phyloP scores from a whole-genome alignment of 2,113 vertebrate genomes.

The Calidris pugnax region DNA sequence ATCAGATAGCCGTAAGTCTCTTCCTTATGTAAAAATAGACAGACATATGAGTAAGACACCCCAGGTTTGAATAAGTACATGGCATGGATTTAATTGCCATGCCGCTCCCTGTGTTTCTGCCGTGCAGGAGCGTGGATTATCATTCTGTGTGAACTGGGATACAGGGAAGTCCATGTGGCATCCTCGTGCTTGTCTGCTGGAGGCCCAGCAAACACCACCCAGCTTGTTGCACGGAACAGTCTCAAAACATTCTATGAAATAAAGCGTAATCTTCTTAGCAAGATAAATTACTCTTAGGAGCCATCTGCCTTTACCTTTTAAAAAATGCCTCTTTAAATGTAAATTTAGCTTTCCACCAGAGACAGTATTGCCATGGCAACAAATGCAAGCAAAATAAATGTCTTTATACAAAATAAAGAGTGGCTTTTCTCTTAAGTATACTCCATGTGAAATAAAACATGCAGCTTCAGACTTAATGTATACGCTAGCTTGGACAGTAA shows the following conservation, averaged over 20 bases:
- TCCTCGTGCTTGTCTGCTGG: background rate
- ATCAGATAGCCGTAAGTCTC: background rate
- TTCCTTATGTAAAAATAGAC: background rate
- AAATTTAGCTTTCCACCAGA: conserved; percentile 51
- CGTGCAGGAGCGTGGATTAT: background rate
- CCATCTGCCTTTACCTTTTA: conserved; percentile 27
- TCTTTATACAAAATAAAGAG: background rate
- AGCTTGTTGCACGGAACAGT: background rate
- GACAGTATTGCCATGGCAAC: conserved; percentile 54
- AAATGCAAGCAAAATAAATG: conserved; percentile 35
- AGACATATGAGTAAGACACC: background rate
- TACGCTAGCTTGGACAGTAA: background rate
- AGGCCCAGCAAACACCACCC: background rate
- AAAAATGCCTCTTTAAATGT: conserved; percentile 53
- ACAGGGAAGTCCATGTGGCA: background rate
- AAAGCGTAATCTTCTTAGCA: background rate
- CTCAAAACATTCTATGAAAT: conserved; percentile 27
- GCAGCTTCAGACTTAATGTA: background rate
- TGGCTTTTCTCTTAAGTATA: background rate
- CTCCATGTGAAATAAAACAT: background rate
- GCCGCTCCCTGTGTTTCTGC: background rate
- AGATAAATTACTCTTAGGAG: conserved; percentile 21
- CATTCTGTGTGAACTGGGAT: background rate
- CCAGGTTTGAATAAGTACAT: background rate
- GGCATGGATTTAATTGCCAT: background rate